Conservation (phyloP, 2,113 vertebrate species). For the Upupa epops region DNA sequence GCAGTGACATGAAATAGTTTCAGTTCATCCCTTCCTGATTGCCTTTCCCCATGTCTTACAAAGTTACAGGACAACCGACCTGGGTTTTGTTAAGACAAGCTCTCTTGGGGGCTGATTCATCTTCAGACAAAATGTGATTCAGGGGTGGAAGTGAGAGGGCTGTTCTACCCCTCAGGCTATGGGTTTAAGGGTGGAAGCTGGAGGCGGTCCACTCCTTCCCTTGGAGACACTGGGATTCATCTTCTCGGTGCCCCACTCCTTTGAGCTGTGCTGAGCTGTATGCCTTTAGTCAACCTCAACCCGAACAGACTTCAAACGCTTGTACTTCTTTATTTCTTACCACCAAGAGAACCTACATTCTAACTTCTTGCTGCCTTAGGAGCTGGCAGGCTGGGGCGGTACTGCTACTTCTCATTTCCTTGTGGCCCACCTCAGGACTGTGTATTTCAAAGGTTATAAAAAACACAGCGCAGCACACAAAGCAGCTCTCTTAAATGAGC, state of each 20-base stretch:
- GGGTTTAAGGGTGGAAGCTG: neutral
- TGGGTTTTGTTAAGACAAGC: neutral
- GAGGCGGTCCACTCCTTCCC: neutral
- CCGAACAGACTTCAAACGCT: neutral
- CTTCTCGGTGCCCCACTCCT: neutral
- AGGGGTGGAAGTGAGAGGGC: neutral
- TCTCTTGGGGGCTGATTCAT: neutral
- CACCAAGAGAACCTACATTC: neutral
- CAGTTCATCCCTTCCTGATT: too few relatives aligned
- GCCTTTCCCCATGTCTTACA: too few relatives aligned
- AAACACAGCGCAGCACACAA: neutral
- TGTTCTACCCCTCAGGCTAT: neutral
- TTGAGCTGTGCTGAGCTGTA: neutral
- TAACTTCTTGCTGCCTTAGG: neutral
- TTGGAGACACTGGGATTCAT: neutral
- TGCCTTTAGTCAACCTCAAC: neutral
- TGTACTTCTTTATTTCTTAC: neutral
- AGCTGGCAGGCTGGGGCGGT: neutral
- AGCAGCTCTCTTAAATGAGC: neutral
- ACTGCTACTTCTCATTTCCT: neutral
- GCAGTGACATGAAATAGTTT: too few relatives aligned
- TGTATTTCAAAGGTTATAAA: neutral
- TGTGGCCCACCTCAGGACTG: neutral
- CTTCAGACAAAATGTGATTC: neutral
- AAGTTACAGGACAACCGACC: neutral